A percentile compares a stretch with the other conserved stretches of the same genome.
Evolutionary conservation across 1,140 invertebrate genomes (phyloP).

Genomic region (Ceratitis capitata): DNA sequence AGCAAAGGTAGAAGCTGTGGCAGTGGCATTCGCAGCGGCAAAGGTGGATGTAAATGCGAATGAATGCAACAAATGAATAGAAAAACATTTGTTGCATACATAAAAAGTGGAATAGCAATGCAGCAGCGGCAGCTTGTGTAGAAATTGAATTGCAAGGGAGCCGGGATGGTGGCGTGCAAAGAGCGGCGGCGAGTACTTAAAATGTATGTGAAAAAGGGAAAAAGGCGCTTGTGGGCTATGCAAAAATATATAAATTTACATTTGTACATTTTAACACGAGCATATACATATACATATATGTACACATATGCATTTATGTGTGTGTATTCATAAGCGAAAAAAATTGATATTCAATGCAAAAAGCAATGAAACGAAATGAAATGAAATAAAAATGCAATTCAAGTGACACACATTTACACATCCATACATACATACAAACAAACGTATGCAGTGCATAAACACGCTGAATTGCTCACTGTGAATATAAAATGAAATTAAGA

Average conservation of each 20-base stretch:
- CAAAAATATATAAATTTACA: conserved; percentile 2
- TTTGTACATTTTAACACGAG: not conserved
- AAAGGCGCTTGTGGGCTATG: not conserved
- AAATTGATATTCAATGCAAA: not conserved
- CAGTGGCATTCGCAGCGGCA: not conserved
- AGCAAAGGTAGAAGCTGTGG: no score
- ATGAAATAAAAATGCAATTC: conserved; percentile 14
- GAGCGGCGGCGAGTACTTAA: not conserved
- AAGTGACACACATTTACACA: not conserved
- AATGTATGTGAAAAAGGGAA: not conserved
- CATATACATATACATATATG: not conserved
- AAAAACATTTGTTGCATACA: conserved; percentile 27
- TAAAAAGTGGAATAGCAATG: conserved; percentile 31
- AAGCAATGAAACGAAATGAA: conserved; percentile 21
- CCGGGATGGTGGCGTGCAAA: not conserved
- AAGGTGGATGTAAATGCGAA: not conserved
- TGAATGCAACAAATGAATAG: conserved; percentile 8
- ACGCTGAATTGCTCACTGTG: conserved; percentile 5
- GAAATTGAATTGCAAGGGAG: not conserved
- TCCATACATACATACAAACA: not conserved
- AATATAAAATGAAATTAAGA: conserved; percentile 38
- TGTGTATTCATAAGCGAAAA: not conserved
- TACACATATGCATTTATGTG: not conserved
- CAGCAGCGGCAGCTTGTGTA: not conserved
- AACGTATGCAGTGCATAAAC: not conserved